Base-by-base conservation (phyloP, 2,797 vertebrate genomes). In the Thunnus albacares region DNA sequence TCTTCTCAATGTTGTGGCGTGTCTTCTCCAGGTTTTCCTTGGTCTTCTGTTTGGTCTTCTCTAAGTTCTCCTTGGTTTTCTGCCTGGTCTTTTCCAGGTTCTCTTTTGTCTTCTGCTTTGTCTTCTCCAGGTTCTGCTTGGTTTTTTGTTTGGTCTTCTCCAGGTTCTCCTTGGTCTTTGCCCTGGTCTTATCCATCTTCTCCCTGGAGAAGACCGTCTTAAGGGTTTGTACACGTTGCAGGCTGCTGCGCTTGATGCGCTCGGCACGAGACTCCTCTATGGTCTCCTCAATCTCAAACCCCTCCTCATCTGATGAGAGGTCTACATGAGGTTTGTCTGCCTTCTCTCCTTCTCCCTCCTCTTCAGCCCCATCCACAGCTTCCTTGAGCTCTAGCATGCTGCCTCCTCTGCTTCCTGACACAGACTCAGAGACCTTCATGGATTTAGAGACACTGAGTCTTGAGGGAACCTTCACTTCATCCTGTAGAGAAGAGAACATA, bases 131-230 rank as follows among this genome's bases (percentile, higher is more conserved):
- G 92, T 98, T 98, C 17, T 98, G 97, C 91, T 97, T 99, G 70
- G 98, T 99, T 90, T 96, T 98, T 75, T 97, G 94, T 86, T 90
- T 97, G 64, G 97, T 98, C 93, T 96, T 98, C 93, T 97, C 97
- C 94, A 98, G 95, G 90, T 97, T 98, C 61, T 98, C 96, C 85
- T 95, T 97, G 84, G 98, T 99, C 89, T 96, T 98, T 75, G 97
- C 94, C 90, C 91, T 97, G 66, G 97, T 99, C 92, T 98, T 98
- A 90, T 98, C 98, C 97, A 99, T 99, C 93, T 98, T 98, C 90
- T 98, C 97, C 91, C 96, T 98, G 45, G 98, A 99, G 89, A 99
- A 99, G 35, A 96, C 98, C 3, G 97, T 98, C 95, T 99, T 99
- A 82, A 99, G 96, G 93, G 91, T 97, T 83, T 99, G 98, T 63